Conservation (phyloP, 2,797 vertebrate species). For the Microcaecilia unicolor region DNA sequence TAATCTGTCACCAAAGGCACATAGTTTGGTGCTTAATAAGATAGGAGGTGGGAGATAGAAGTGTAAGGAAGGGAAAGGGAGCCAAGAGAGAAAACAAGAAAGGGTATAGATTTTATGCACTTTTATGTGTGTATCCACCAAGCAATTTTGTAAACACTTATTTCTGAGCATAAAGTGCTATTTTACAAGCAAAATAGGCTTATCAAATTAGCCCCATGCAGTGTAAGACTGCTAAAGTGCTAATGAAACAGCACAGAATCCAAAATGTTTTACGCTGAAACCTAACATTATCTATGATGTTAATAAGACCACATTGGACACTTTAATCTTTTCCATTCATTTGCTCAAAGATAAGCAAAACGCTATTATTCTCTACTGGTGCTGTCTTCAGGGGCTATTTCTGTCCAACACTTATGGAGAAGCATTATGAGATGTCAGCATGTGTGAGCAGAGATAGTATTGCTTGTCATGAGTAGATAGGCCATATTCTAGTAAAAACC, state of each 20-base stretch:
- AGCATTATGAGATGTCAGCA: conserved; percentile 54
- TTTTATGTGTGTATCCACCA: no score
- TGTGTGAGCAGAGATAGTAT: conserved; percentile 62
- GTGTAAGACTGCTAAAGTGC: conserved; percentile 4
- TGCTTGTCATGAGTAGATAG: conserved; percentile 53
- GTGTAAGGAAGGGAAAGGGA: no score
- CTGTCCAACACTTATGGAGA: conserved; percentile 57
- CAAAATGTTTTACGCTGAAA: conserved; percentile 24
- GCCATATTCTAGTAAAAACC: conserved; percentile 45
- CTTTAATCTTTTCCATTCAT: conserved; percentile 52
- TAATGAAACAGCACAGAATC: conserved; percentile 3
- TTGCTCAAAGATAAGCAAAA: conserved; percentile 60
- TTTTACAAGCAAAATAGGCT: no score
- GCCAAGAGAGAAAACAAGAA: no score
- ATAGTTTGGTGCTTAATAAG: no score
- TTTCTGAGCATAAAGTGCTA: no score
- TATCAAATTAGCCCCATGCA: no score
- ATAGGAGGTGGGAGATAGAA: no score
- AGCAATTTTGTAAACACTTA: no score
- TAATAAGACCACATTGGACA: conserved; percentile 34
- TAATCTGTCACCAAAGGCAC: no score
- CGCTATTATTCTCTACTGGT: conserved; percentile 53
- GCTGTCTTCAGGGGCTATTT: conserved; percentile 64
- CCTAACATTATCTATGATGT: conserved; percentile 29
- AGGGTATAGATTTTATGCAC: no score